Percentiles rank a stretch among this genome's conserved stretches.
Evolutionary conservation across 2,888 invertebrate genomes (phyloP).

Genomic region (Parnassius smintheus): DNA sequence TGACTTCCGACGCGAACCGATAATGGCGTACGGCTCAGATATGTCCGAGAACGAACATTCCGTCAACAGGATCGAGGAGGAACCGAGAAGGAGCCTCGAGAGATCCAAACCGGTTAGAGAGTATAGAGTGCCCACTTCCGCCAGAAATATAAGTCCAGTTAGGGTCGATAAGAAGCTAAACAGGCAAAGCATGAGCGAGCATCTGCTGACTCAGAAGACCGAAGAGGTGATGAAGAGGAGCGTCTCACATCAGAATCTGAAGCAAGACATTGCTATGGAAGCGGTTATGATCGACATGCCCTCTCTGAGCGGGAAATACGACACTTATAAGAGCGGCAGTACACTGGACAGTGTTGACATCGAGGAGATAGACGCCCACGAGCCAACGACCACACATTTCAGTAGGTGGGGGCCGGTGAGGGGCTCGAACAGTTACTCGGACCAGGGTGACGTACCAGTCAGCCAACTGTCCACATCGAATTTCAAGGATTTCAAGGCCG

Average conservation of each 20-base stretch:
- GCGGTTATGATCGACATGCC: conserved; percentile 71
- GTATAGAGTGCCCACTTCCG: conserved; percentile 33
- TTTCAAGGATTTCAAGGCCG: conserved; percentile 54
- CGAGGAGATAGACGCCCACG: conserved; percentile 38
- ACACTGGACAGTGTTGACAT: conserved; percentile 42
- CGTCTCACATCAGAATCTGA: conserved; percentile 66
- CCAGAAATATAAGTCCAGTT: conserved; percentile 17
- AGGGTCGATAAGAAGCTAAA: conserved; percentile 43
- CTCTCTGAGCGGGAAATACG: conserved; percentile 48
- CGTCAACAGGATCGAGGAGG: conserved; percentile 41
- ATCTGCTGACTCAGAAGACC: conserved; percentile 41
- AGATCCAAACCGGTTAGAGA: conserved; percentile 43
- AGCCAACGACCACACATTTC: conserved; percentile 40
- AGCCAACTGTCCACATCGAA: conserved; percentile 69
- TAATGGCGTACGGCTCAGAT: conserved; percentile 62
- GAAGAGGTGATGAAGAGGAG: conserved; percentile 52
- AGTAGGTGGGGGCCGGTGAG: conserved; percentile 76
- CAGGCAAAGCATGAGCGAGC: conserved; percentile 62
- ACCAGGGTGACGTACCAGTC: conserved; percentile 52
- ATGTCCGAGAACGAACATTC: conserved; percentile 29
- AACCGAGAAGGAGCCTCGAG: conserved; percentile 41
- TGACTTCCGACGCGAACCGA: conserved; percentile 54
- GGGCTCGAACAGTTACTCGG: conserved; percentile 75
- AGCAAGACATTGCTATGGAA: conserved; percentile 65
- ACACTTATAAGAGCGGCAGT: conserved; percentile 46